Conservation (phyloP, 2,888 invertebrate genomes). For the Drosophila pseudotalamancana region DNA sequence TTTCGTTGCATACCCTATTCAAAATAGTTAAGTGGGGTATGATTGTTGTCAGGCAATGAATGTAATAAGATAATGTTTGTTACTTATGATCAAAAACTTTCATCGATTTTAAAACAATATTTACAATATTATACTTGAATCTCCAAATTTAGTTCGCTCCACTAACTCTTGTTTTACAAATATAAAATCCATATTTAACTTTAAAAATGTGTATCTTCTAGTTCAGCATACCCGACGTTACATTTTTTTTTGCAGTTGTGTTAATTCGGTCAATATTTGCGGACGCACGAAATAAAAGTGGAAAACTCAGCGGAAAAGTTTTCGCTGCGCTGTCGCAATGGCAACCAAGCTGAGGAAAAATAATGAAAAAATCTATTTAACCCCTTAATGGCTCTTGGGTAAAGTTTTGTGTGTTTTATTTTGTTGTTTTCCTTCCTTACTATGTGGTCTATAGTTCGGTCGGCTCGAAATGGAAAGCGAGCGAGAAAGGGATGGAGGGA, state of each 20-base stretch:
- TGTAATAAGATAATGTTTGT: too few relatives aligned
- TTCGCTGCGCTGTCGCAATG: constrained; percentile 54
- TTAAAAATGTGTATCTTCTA: neutral
- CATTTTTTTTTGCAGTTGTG: constrained; percentile 59
- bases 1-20: constrained; percentile 14
- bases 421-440: constrained; percentile 1
- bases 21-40: neutral
- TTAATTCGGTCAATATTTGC: constrained; percentile 82
- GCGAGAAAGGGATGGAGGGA: too few relatives aligned
- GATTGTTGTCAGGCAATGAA: too few relatives aligned
- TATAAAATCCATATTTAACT: too few relatives aligned
- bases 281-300: constrained; percentile 81
- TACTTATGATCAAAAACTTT: too few relatives aligned
- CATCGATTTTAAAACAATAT: too few relatives aligned
- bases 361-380: constrained; percentile 72
- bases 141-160: too few relatives aligned
- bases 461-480: too few relatives aligned
- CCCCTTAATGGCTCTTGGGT: constrained; percentile 73
- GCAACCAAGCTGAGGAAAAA: constrained; percentile 47
- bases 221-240: neutral
- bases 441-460: constrained; percentile 10
- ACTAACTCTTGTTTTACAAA: too few relatives aligned
- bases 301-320: constrained; percentile 72
- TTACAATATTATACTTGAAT: too few relatives aligned
- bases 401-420: constrained; percentile 42